A percentile compares a stretch with the other conserved stretches of the same genome.
Evolutionary conservation across 2,888 invertebrate genomes (phyloP).

Genomic region (Druceiella hillmani): DNA sequence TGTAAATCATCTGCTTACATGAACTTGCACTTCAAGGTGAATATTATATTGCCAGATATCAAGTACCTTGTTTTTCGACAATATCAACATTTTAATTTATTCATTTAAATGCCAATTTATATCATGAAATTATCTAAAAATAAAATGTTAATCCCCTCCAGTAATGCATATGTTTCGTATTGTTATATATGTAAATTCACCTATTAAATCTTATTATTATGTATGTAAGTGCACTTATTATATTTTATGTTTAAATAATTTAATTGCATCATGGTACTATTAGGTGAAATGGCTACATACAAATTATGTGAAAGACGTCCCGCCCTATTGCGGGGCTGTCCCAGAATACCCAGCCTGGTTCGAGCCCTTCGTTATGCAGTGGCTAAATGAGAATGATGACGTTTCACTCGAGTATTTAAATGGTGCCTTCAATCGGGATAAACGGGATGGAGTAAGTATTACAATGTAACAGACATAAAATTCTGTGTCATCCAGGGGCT

Average conservation of each 20-base stretch:
- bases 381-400: slow-evolving; percentile 99
- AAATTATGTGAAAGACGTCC: slow-evolving; percentile 96
- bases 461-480: background rate
- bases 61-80: background rate
- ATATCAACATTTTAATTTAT: slow-evolving; percentile 3
- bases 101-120: background rate
- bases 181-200: too few species aligned
- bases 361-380: slow-evolving; percentile 99
- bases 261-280: too few species aligned
- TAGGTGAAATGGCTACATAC: slow-evolving; percentile 96
- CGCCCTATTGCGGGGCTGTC: slow-evolving; percentile 93
- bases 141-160: too few species aligned
- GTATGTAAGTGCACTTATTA: too few species aligned
- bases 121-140: too few species aligned
- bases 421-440: slow-evolving; percentile 97
- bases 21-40: slow-evolving; percentile 95
- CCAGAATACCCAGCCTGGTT: slow-evolving; percentile 99
- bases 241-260: too few species aligned
- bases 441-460: slow-evolving; percentile 80
- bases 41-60: background rate
- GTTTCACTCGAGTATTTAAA: slow-evolving; percentile 98
- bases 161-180: too few species aligned
- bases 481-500: too few species aligned
- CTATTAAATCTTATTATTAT: too few species aligned
- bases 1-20: slow-evolving; percentile 99